Percentiles rank a stretch among this genome's conserved stretches.
These are phyloP conservation scores for Cichladusa arquata DNA, from an alignment of 2,113 vertebrate species.

Conservation along the genomic window DNA sequence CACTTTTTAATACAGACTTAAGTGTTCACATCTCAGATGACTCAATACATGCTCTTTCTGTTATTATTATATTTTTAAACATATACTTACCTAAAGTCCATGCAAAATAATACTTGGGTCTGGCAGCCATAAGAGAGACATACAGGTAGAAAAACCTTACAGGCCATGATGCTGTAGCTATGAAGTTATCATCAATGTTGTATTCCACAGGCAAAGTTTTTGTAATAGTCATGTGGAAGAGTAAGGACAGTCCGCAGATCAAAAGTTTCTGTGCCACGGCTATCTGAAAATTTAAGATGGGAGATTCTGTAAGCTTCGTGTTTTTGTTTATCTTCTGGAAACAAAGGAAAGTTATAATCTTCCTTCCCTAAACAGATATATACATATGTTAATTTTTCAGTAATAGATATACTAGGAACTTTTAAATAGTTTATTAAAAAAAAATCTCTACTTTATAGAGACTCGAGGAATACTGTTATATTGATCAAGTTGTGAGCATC, in stretches of 20 bases:
- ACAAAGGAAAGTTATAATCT: not conserved
- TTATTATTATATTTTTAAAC: not conserved
- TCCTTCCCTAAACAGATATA: not conserved
- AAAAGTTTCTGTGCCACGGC: conserved; percentile 88
- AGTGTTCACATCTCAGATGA: not conserved
- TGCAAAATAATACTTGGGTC: conserved; percentile 98
- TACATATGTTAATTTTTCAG: not conserved
- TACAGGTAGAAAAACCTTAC: conserved; percentile 89
- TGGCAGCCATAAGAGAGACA: conserved; percentile 88
- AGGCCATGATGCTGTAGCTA: conserved; percentile 82
- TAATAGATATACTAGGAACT: not conserved
- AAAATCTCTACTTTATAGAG: not conserved
- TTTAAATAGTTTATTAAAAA: not conserved
- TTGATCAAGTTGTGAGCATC: not conserved
- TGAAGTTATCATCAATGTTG: conserved; percentile 84
- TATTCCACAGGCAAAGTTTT: conserved; percentile 85
- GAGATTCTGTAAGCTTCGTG: not conserved
- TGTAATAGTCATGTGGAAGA: conserved; percentile 87
- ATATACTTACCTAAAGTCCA: conserved; percentile 92
- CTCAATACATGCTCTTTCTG: not conserved
- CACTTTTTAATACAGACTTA: not conserved
- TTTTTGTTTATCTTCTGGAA: not conserved
- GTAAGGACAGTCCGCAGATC: conserved; percentile 87
- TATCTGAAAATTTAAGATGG: conserved; percentile 70
- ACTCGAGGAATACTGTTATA: not conserved